Evolutionary conservation across 2,888 invertebrate species (phyloP), one percentile per base, ranked within the genome.

Genomic region (Leptopterna dolabrata): DNA sequence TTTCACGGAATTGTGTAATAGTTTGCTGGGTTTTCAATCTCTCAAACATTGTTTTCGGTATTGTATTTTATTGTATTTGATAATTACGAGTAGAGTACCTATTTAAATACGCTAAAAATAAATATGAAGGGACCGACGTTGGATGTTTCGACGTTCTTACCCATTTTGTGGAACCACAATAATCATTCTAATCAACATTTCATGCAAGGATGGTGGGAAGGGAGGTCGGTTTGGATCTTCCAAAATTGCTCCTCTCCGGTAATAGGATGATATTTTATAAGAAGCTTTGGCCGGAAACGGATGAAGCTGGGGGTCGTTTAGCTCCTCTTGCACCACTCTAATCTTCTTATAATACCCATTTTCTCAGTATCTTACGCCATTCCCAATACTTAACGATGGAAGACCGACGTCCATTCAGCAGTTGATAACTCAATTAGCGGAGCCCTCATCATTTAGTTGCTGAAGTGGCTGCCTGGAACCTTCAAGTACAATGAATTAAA

Each of bases 281-380:
- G 73, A 36, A 73, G 41, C 73, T 73, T 73, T 73, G 41, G 63
- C 24, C 19, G n/a, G 73, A 36, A 73, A 30, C 16, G 73, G 36
- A 73, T 73, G 73, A 41, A n/a, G 73, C 73, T 30, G 73, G 9
- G 7, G 36, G 73, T 73, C 73, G 73, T 73, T 73, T 73, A 41
- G 36, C 73, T 24, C 63, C 73, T 41, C 36, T 73, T 30, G 9
- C 73, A 9, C 73, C 73, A 36, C 41, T 73, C 41, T 36, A 73
- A 73, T 30, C 73, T 73, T 73, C 73, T 73, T 73, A 73, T 19
- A 30, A 73, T 24, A 41, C 36, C 41, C 73, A 36, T 73, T 73
- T 71, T 41, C 41, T 73, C 36, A 63, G 63, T 63, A n/a, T 63
- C 63, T 63, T 63, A 63, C 63, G 63, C 36, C 24, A 11, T 63